A percentile compares a stretch with the other conserved stretches of the same genome.
phyloP scores from a whole-genome alignment of 2,888 invertebrate species.

The Drosophila sordidapex region DNA sequence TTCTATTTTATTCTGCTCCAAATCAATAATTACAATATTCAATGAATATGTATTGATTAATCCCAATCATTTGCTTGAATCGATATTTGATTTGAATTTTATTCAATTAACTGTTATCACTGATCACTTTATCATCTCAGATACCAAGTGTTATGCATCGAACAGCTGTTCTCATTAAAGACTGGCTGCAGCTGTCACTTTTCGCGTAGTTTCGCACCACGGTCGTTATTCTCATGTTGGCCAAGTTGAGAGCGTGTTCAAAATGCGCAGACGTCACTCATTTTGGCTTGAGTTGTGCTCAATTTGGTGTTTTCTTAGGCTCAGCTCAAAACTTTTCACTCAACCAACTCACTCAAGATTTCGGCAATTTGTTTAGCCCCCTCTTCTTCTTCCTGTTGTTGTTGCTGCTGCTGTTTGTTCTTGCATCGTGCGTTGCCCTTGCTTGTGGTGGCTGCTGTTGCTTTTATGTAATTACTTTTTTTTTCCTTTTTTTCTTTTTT shows the following conservation, averaged over 20 bases:
- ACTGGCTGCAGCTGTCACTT: not conserved
- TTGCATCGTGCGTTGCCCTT: slow-evolving; percentile 68
- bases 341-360: slow-evolving; percentile 36
- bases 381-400: not conserved
- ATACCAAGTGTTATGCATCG: not conserved
- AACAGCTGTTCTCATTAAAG: not conserved
- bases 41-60: not conserved
- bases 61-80: not conserved
- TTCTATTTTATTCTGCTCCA: not conserved
- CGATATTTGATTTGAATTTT: not conserved
- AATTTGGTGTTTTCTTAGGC: not conserved
- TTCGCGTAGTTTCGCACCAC: slow-evolving; percentile 11
- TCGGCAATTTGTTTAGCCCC: slow-evolving; percentile 10
- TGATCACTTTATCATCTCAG: not conserved
- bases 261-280: slow-evolving; percentile 45
- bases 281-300: slow-evolving; percentile 21
- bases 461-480: slow-evolving; percentile 74
- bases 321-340: slow-evolving; percentile 26
- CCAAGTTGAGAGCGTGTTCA: slow-evolving; percentile 16
- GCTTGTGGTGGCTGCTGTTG: slow-evolving; percentile 44
- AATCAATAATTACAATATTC: not conserved
- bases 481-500: slow-evolving; percentile 10
- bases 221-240: slow-evolving; percentile 18
- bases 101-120: not conserved
- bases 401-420: slow-evolving; percentile 12